Percentiles rank a stretch among this genome's conserved stretches.
These are phyloP conservation scores for Axinella damicornis DNA, from an alignment of 37 sponge, comb jelly and placozoan genomes.

Conservation along the genomic window DNA sequence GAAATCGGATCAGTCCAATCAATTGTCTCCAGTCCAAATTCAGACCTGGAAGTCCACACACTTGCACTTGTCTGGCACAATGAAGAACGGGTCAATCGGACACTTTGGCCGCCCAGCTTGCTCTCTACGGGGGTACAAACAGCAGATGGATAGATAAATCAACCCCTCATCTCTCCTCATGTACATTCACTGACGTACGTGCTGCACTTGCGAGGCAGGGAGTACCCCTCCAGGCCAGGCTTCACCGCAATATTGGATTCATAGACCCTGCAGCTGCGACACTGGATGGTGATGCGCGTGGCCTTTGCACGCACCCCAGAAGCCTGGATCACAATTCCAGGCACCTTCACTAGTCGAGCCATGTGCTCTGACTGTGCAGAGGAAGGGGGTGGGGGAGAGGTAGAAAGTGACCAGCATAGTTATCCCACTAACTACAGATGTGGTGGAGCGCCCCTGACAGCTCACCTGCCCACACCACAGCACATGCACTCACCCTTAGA, in stretches of 20 bases:
- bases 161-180: no score
- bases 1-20: neutral
- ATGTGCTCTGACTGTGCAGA: slow-evolving; percentile 89
- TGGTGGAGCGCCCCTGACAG: no score
- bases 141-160: neutral
- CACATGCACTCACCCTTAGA: slow-evolving; percentile 70
- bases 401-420: neutral
- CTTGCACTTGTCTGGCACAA: slow-evolving; percentile 99
- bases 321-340: slow-evolving; percentile 97
- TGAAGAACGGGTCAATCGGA: slow-evolving; percentile 95
- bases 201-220: slow-evolving; percentile 89
- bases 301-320: slow-evolving; percentile 94
- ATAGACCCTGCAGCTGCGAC: slow-evolving; percentile 86
- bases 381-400: neutral
- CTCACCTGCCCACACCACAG: no score
- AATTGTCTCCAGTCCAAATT: neutral
- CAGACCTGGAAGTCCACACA: slow-evolving; percentile 98
- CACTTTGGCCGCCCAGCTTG: slow-evolving; percentile 91
- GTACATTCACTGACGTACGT: slow-evolving; percentile 45
- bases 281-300: slow-evolving; percentile 95
- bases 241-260: slow-evolving; percentile 78
- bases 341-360: slow-evolving; percentile 95
- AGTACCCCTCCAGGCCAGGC: slow-evolving; percentile 96
- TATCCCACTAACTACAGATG: no score
- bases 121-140: slow-evolving; percentile 52